phyloP scores from a whole-genome alignment of 2,888 invertebrate genomes.

The Caenorhabditis imperialis region DNA sequence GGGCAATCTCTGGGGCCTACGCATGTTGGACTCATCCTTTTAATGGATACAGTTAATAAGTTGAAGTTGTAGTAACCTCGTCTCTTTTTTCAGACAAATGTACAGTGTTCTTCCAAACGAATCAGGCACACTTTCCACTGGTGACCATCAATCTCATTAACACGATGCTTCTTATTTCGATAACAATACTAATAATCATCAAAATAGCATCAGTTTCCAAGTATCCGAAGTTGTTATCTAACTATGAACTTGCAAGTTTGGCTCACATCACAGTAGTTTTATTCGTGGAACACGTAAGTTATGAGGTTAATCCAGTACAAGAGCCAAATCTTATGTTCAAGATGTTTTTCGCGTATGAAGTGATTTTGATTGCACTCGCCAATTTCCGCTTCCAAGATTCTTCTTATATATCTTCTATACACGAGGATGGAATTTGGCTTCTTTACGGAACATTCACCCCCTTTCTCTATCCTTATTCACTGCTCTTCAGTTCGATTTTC shows the following conservation, averaged over 20 bases:
- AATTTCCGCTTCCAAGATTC: background rate
- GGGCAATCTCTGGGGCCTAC: constrained; percentile 8
- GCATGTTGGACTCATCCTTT: constrained; percentile 13
- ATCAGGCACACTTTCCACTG: constrained; percentile 3
- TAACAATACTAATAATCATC: constrained; percentile 1
- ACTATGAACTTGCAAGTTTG: constrained; percentile 16
- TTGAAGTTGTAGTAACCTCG: background rate
- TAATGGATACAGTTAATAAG: constrained; percentile 13
- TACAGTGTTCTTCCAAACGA: constrained; percentile 1
- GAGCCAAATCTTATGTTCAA: background rate
- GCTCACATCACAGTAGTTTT: constrained; percentile 13
- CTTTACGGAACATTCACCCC: constrained; percentile 10
- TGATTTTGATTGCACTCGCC: background rate
- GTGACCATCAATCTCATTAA: background rate
- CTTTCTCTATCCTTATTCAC: constrained; percentile 28
- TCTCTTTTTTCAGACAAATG: constrained; percentile 8
- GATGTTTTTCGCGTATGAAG: constrained; percentile 5
- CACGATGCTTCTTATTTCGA: background rate
- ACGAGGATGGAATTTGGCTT: constrained; percentile 1
- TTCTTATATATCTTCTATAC: background rate
- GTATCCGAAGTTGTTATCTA: constrained; percentile 20
- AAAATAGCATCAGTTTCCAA: constrained; percentile 4
- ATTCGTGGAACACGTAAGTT: background rate
- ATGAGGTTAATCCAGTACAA: background rate
- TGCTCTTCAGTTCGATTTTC: constrained; percentile 8